A percentile compares a stretch with the other conserved stretches of the same genome.
Conservation (phyloP, 2,113 vertebrate genomes). For the Guaruba guarouba region DNA sequence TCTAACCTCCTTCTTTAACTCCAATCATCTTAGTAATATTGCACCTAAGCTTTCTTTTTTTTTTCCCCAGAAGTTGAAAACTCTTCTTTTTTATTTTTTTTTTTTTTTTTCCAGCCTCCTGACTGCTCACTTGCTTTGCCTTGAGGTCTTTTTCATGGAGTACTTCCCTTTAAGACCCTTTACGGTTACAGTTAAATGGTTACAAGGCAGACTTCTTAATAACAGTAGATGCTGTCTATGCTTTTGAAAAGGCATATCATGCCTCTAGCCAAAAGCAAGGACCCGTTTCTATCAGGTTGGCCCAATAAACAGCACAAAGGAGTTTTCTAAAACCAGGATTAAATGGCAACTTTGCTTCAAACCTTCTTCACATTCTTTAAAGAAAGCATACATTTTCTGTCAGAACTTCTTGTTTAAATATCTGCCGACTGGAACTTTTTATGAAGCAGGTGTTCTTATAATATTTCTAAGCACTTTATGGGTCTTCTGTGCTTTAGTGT, state of each 20-base stretch:
- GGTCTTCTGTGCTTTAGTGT: not conserved
- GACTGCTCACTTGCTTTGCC: not conserved
- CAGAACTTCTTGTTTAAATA: not conserved
- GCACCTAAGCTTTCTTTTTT: not conserved
- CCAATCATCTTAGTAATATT: not conserved
- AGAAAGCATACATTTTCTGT: not conserved
- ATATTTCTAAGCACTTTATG: rapidly evolving
- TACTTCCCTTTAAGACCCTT: not conserved
- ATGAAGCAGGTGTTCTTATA: not conserved
- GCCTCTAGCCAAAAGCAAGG: not conserved
- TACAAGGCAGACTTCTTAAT: not conserved
- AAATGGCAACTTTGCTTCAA: not conserved
- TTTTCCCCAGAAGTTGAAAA: not conserved
- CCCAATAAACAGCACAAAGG: not conserved
- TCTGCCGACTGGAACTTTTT: not conserved
- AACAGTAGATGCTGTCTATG: not conserved
- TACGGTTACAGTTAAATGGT: not conserved
- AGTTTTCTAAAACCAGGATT: not conserved
- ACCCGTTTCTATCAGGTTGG: not conserved
- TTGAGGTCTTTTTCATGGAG: not conserved
- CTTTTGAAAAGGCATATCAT: not conserved
- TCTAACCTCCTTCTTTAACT: not conserved
- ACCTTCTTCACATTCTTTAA: not conserved
- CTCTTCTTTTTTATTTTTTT: not conserved
- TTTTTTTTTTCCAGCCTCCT: not conserved